Evolutionary conservation across 2,888 invertebrate genomes (phyloP), one percentile per base, ranked within the genome.

Genomic region (Nemotelus pantherinus): DNA sequence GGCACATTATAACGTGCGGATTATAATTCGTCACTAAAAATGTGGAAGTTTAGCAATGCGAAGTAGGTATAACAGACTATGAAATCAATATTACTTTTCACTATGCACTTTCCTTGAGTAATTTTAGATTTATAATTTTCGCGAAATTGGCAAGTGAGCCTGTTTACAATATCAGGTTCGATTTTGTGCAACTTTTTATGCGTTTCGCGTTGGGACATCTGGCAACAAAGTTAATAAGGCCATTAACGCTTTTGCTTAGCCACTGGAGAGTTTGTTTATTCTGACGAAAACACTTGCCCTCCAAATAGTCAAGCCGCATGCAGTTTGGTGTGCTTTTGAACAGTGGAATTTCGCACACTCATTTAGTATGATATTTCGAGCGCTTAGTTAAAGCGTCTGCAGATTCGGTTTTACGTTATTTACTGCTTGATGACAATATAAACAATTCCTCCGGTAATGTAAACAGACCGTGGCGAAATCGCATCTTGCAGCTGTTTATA

Each of bases 371-470:
- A 48, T 39, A 72, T 68, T 76, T 64, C 44, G 10, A 71, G 63
- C 77, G 79, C 77, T 77, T 9, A 57, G 39, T 63, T 39, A 63
- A 25, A 77, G 74, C 79, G 71, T 79, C 79, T 79, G 77, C 75
- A 75, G 77, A 77, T 76, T 50, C 77, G 60, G 57, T 65, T 79
- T 77, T 77, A 79, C 71, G 75, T 70, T 76, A 70, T 77, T 77
- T 79, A 76, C 75, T 77, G 71, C 71, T 68, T 77, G 68, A 70
- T 70, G 75, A 76, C 64, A 77, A 67, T 79, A 75, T 79, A 79
- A 79, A 79, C 79, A 79, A 44, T 60, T 79, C 39, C 67, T 50
- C 47, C 70, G 70, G 77, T 79, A 75, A 77, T 77, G 77, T 79
- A 79, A 79, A 79, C 79, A 79, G 75, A 65, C 71, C 43, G 6